Percentiles rank a stretch among this genome's conserved stretches.
These are phyloP conservation scores for Actenoides lindsayi DNA, from an alignment of 2,113 vertebrate species.

Conservation along the genomic window DNA sequence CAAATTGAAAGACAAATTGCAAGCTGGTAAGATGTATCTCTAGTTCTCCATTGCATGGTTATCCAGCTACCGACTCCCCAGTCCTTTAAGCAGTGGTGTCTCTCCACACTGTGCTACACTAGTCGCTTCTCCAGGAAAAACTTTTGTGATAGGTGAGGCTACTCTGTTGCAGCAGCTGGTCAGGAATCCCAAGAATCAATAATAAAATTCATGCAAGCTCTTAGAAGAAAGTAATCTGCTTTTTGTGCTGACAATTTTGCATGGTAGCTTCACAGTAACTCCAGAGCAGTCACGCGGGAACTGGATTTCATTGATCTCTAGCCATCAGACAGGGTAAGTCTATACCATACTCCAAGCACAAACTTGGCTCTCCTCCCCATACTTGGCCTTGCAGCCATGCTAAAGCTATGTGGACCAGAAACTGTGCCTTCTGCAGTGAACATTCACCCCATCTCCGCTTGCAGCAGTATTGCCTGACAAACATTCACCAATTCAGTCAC, in stretches of 20 bases:
- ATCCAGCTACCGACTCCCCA: neutral
- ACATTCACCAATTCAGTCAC: rapidly evolving
- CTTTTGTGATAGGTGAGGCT: neutral
- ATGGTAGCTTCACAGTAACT: neutral
- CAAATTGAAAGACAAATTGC: neutral
- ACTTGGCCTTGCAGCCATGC: neutral
- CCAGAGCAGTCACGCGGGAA: neutral
- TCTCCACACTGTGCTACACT: neutral
- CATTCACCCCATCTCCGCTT: neutral
- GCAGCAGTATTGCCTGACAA: neutral
- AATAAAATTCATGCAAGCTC: neutral
- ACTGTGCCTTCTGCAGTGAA: neutral
- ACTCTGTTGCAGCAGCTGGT: neutral
- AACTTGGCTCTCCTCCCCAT: neutral
- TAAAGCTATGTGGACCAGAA: neutral
- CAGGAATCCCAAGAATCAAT: neutral
- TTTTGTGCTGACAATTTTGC: neutral
- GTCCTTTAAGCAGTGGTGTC: neutral
- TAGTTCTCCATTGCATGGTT: rapidly evolving
- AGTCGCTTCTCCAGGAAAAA: neutral
- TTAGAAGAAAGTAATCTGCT: neutral
- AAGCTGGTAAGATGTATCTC: neutral
- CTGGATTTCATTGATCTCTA: neutral
- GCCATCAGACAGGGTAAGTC: neutral
- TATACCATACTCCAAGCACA: neutral